Evolutionary conservation across 2,797 vertebrate genomes (phyloP), one percentile per base, ranked within the genome.

Genomic region (Tangara arthus): DNA sequence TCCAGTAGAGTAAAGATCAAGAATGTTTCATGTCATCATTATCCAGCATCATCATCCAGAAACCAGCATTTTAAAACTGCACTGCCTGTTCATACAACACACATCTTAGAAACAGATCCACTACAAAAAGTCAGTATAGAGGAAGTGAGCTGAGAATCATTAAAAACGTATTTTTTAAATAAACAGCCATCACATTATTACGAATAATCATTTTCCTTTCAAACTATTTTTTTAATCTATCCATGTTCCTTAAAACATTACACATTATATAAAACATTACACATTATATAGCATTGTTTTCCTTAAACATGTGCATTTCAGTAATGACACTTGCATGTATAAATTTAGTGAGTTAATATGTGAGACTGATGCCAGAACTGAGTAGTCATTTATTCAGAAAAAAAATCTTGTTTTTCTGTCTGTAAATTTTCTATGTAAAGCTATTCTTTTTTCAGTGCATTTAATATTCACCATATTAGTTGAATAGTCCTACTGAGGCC

Each of bases 381-480:
- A 90, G 27, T 32, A 89, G 34, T 72, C 37, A 81, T 47, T 91
- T 88, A 72, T 87, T 87, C 19, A 52, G 53, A 34, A 78, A 88
- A 87, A 93, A 87, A 93, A 61, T 17, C 86, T 80, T 87, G 57
- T 81, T 94, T 96, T 90, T 56, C 52, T 93, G 11, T 65, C 76
- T 72, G 76, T 83, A 81, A 78, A 63, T 96, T 90, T 95, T 91
- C 77, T 73, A 8, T 50, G 55, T 70, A 82, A 94, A 94, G 47
- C 50, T 68, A 30, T 82, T 89, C 14, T 72, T 87, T 91, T 72
- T 89, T 35, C 64, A 86, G 27, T 32, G 27, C 49, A 72, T 82
- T 92, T 42, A 81, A 88, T 94, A 90, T 90, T 89, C 55, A 88
- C 8, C 8, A 7, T 93, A 82, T 80, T 79, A 90, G 44, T 34